Conservation (phyloP, 2,113 vertebrate species). For the Caloenas nicobarica region DNA sequence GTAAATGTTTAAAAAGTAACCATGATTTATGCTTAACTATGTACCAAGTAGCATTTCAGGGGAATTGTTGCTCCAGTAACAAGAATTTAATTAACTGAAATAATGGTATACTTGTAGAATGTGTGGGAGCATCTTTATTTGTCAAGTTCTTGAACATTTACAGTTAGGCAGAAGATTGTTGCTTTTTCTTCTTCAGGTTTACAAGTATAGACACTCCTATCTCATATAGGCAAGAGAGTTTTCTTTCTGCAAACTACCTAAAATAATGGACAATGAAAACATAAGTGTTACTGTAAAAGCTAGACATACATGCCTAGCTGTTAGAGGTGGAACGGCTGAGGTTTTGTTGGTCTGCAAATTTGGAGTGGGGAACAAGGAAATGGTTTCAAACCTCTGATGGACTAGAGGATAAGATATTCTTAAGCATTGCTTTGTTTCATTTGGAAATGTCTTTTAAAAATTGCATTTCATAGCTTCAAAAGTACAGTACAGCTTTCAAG, state of each 20-base stretch:
- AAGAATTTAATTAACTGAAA: neutral
- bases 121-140: neutral
- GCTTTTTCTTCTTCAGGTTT: neutral
- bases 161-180: neutral
- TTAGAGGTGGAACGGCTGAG: neutral
- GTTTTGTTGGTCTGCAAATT: neutral
- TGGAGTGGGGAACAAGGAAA: neutral
- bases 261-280: too few relatives aligned
- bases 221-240: neutral
- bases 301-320: neutral
- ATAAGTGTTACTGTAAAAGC: neutral
- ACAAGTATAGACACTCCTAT: neutral
- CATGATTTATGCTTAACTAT: neutral
- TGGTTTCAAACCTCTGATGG: neutral
- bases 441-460: neutral
- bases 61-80: neutral
- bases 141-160: neutral
- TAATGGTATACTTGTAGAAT: neutral
- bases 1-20: neutral
- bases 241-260: neutral
- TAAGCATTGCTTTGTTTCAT: neutral
- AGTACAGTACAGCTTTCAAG: neutral
- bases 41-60: neutral
- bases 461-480: neutral
- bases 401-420: neutral